Percentiles rank a stretch among this genome's conserved stretches.
phyloP scores from a whole-genome alignment of 2,113 vertebrate genomes.

The Accipiter virgatus region DNA sequence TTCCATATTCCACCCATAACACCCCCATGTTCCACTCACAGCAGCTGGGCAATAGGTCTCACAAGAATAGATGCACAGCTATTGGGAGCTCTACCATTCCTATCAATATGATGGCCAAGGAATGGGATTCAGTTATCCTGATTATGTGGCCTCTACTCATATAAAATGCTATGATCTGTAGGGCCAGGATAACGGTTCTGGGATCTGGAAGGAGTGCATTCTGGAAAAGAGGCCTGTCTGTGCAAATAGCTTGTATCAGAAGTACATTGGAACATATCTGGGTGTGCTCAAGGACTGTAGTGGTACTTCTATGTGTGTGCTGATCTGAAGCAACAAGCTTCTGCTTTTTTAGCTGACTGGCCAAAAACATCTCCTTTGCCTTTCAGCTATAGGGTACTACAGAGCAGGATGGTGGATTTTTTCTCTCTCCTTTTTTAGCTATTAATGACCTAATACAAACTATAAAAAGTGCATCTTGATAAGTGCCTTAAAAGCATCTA shows the following conservation, averaged over 20 bases:
- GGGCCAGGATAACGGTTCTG: neutral
- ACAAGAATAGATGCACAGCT: neutral
- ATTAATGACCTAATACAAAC: neutral
- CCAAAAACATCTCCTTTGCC: neutral
- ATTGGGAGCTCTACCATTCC: neutral
- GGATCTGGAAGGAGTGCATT: neutral
- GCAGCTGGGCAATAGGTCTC: neutral
- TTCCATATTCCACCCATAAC: neutral
- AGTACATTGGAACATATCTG: neutral
- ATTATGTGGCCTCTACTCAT: neutral
- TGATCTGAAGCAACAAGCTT: neutral
- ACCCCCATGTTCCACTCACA: neutral
- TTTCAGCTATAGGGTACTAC: neutral
- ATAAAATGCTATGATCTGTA: neutral
- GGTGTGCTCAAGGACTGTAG: neutral
- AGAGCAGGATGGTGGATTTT: neutral
- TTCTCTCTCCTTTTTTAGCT: neutral
- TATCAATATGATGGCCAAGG: neutral
- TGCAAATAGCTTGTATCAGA: neutral
- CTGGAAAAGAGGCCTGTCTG: neutral
- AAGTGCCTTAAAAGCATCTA: constrained; percentile 18
- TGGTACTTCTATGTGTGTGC: neutral
- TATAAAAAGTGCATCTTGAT: constrained; percentile 11
- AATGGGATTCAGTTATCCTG: neutral
- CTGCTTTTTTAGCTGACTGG: neutral